Evolutionary conservation across 2,888 invertebrate species (phyloP), one percentile per base, ranked within the genome.

Genomic region (Mesorhabditis spiculigera): DNA sequence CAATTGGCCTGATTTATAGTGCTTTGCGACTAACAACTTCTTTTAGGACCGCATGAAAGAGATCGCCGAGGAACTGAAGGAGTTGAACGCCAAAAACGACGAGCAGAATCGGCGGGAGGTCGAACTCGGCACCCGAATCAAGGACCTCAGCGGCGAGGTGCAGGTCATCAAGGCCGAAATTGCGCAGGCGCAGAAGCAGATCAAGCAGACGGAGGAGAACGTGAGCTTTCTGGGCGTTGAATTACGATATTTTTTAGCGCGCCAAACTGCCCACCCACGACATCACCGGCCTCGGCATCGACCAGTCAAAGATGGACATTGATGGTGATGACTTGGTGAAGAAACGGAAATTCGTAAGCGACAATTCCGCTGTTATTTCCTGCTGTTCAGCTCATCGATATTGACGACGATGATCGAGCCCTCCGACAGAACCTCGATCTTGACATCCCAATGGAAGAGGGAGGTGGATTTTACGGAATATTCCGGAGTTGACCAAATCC

Each of bases 61-160:
- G n/a, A 76, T 74, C 45, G 73, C 63, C 4, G 68, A 71, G 45
- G 75, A 76, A 45, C 41, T 75, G 44, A 63, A 63, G 16, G 63
- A 63, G 63, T n/a, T 16, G n/a, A 10, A 28, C n/a, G 63, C 41
- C 41, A 10, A 28, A 10, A 16, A 63, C 41, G 13, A 50, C 8
- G 58, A 50, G n/a, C 58, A 13, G 8, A n/a, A 50, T 63, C 8
- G 41, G 41, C 16, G 16, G 3, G 63, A 63, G n/a, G 63, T 28
- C 10, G 63, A 28, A 63, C 63, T 63, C n/a, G 41, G 16, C 8
- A 16, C 10, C 16, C 10, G 10, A 28, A 63, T 63, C 16, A 63
- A 50, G n/a, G 58, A 50, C 8, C 10, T 50, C n/a, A 50, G 10
- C n/a, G 58, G 10, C 58, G 58, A 10, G 8, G n/a, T 50, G 10